Evolutionary conservation across 2,888 invertebrate species (phyloP), one percentile per base, ranked within the genome.

Genomic region (Cactoblastis cactorum): DNA sequence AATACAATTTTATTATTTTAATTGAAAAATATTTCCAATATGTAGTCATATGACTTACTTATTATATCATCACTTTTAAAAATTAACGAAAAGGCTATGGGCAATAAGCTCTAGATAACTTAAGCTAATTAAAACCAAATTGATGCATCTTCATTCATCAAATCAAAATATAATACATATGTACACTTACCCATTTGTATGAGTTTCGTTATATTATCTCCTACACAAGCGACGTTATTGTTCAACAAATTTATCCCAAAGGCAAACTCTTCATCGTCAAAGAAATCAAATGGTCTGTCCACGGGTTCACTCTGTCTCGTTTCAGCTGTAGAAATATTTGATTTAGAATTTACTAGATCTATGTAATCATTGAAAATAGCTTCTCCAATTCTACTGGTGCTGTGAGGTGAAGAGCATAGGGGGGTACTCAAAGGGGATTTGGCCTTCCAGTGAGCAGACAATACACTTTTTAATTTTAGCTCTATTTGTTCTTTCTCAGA

Each of bases 191-290:
- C 82, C 84, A 86, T 81, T 72, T 86, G 86, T 55, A 87, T 79
- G 9, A 85, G 74, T 62, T 78, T 85, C 9, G 84, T 81, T 9
- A 83, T 81, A 53, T 88, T 86, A 51, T 82, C 77, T 1, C 84
- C 85, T 22, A 85, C 86, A 63, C 87, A 87, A 0, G 85, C 84
- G n/a, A 89, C 80, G 63, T 88, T 89, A 45, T 86, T 85, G 51
- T 85, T 85, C 3, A 86, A 53, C 38, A 89, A 67, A 69, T 86
- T 86, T 5, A 84, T 81, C 5, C 85, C 85, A 70, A 87, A 88
- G 18, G 83, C 85, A 63, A 75, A 85, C 58, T 88, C 87, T 65
- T 87, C 87, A 49, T 86, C 85, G 45, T 89, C 87, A 57, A 74
- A 83, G 56, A 83, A 86, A 63, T 87, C 85, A 65, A 84, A 88